Base-by-base conservation (phyloP, 2,888 invertebrate genomes). In the Papilio elwesi region DNA sequence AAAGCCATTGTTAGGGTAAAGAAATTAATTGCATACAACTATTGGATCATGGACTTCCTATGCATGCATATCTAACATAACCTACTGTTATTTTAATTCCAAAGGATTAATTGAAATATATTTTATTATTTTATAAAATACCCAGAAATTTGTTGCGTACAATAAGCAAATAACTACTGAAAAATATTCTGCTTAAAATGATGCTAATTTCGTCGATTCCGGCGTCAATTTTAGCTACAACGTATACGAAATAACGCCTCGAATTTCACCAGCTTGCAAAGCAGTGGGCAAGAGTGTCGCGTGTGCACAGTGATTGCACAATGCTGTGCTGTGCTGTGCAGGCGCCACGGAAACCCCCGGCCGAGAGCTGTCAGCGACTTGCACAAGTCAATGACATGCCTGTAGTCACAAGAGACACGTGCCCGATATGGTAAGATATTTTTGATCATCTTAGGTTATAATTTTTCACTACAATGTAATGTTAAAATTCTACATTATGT, bases 191-290 rank as follows among this genome's bases (percentile, higher is more conserved):
- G 26, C 4, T 26, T 2, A 26, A 26, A 4, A 26, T 26, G 2
- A 26, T 26, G 26, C 26, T 1, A 26, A 2, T 26, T 26, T 1
- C 26, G 26, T 26, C 26, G 26, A 26, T 26, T 26, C 26, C 26
- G 26, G 4, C 26, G 26, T 26, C 26, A 26, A 26, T 26, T 26
- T 26, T 26, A 26, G 26, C 1, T 63, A 48, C n/a, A 47, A 47
- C 10, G n/a, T 63, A 47, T 16, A 16, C 8, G 5, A 48, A 26
- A 64, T 15, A 63, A 11, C 16, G 26, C 6, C 13, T 64, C 64
- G 11, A 26, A 64, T 64, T 48, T 26, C 64, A 12, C 64, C 12
- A 64, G 47, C 16, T 43, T 48, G 64, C 64, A 26, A 12, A 47
- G 48, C 48, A 10, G 47, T 12, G n/a, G 36, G 6, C 51, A 49